A percentile compares a stretch with the other conserved stretches of the same genome.
These are phyloP conservation scores for Myocastor coypus DNA, from an alignment of 2,113 vertebrate species.

Conservation along the genomic window DNA sequence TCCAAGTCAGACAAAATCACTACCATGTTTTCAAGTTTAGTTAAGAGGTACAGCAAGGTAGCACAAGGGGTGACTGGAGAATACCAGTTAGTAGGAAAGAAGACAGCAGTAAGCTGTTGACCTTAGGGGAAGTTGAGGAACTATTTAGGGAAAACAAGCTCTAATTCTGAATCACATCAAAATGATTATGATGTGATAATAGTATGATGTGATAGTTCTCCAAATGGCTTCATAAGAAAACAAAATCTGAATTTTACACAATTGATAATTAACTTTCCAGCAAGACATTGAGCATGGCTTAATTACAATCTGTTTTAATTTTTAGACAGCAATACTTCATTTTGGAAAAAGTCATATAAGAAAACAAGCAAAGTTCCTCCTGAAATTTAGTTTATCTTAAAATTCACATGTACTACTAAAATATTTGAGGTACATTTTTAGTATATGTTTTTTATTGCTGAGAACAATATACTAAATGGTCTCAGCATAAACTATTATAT, in stretches of 20 bases:
- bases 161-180: neutral
- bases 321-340: constrained; percentile 51
- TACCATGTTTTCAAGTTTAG: neutral
- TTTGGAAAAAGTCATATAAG: constrained; percentile 58
- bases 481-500: constrained; percentile 36
- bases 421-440: constrained; percentile 48
- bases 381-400: constrained; percentile 58
- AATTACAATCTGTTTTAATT: constrained; percentile 64
- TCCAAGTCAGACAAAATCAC: neutral
- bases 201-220: neutral
- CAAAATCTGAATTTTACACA: constrained; percentile 56
- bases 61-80: neutral
- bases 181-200: constrained; percentile 8
- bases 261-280: constrained; percentile 62
- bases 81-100: neutral
- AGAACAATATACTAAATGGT: constrained; percentile 33
- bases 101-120: neutral
- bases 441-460: constrained; percentile 39
- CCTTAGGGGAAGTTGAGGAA: neutral
- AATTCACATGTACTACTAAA: constrained; percentile 57
- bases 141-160: neutral
- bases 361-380: constrained; percentile 39
- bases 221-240: constrained; percentile 58
- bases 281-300: constrained; percentile 56
- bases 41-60: neutral